Conservation (phyloP, 2,797 vertebrate species). For the Petrocephalus schoutedeni region DNA sequence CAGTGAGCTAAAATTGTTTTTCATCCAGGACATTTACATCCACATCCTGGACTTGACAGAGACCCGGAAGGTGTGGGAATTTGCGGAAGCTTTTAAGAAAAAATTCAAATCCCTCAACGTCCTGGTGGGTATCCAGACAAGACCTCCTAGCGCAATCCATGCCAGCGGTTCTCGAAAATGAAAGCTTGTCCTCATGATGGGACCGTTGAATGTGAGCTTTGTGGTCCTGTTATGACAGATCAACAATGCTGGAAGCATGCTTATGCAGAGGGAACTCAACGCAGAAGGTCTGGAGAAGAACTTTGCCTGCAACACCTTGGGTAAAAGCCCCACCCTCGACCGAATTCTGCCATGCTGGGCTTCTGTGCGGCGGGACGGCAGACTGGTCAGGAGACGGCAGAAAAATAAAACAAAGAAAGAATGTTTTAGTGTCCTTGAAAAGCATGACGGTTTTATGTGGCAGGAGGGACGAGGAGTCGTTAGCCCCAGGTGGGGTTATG, state of each 20-base stretch:
- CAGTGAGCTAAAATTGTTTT: constrained; percentile 15
- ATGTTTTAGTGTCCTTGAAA: neutral
- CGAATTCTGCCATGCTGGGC: neutral
- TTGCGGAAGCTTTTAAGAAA: constrained; percentile 66
- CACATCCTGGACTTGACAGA: constrained; percentile 70
- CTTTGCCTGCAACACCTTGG: constrained; percentile 67
- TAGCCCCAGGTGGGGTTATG: neutral
- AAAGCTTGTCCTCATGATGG: neutral
- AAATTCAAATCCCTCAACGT: constrained; percentile 70
- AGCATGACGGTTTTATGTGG: neutral
- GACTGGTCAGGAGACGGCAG: neutral
- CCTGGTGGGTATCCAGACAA: constrained; percentile 51
- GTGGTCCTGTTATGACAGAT: constrained; percentile 47
- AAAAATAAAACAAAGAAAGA: neutral
- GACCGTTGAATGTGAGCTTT: neutral
- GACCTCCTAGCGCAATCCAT: neutral
- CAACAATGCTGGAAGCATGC: constrained; percentile 68
- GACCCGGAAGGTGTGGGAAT: constrained; percentile 74
- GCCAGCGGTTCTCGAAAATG: neutral
- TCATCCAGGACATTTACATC: constrained; percentile 62
- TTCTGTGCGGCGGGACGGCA: neutral
- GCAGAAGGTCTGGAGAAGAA: constrained; percentile 67
- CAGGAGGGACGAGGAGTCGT: neutral
- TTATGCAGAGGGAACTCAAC: constrained; percentile 66
- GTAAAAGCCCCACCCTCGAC: constrained; percentile 46